Evolutionary conservation across 2,888 invertebrate species (phyloP).

Genomic region (Drosophila putrida): DNA sequence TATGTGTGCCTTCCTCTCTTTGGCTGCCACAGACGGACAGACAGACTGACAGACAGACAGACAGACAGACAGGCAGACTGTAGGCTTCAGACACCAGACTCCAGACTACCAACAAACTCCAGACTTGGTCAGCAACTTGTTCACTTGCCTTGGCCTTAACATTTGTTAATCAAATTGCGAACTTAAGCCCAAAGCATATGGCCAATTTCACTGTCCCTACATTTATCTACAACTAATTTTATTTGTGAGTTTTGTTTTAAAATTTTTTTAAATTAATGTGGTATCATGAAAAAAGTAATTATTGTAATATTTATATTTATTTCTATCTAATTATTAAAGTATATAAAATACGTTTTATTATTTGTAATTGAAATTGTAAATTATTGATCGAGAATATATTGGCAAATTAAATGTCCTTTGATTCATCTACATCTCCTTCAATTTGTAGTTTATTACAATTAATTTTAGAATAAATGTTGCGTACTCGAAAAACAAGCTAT

Average conservation of each 20-base stretch:
- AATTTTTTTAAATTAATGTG: neutral
- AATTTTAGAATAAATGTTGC: no score
- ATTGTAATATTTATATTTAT: no score
- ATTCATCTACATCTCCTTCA: no score
- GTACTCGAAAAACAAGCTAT: no score
- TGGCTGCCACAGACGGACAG: neutral
- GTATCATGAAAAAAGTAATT: no score
- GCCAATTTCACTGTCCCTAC: slow-evolving; percentile 5
- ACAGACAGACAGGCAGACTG: neutral
- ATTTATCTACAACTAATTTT: neutral
- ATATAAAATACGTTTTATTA: no score
- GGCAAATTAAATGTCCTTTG: no score
- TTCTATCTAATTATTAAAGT: no score
- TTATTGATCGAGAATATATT: no score
- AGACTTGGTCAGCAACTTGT: slow-evolving; percentile 40
- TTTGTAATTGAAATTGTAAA: no score
- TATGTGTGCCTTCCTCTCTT: slow-evolving; percentile 54
- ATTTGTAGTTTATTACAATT: no score
- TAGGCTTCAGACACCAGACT: slow-evolving; percentile 13
- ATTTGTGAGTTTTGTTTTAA: neutral
- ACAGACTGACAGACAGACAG: neutral
- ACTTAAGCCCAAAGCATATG: slow-evolving; percentile 23
- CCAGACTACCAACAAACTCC: slow-evolving; percentile 5
- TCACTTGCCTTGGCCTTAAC: slow-evolving; percentile 26
- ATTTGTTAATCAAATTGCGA: slow-evolving; percentile 49